A percentile compares a stretch with the other conserved stretches of the same genome.
Conservation (phyloP, 2,888 invertebrate species). For the Odontothrips loti region DNA sequence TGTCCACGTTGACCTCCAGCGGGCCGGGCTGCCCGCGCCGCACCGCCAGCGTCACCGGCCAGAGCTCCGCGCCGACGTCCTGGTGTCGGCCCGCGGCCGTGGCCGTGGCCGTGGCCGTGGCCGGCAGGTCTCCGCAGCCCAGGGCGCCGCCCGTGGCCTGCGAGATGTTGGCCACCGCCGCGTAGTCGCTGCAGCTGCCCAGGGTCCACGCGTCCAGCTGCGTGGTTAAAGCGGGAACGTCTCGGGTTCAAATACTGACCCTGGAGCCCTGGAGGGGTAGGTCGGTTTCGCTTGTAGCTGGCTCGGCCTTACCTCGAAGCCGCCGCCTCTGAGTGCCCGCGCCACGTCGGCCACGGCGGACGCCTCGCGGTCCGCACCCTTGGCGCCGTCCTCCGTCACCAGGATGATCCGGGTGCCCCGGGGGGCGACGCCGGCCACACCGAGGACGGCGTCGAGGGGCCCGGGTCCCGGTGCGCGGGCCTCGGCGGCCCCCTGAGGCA, state of each 20-base stretch:
- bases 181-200: background rate
- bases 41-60: slow-evolving; percentile 33
- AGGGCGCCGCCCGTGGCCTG: background rate
- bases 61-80: background rate
- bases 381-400: slow-evolving; percentile 16
- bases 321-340: background rate
- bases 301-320: background rate
- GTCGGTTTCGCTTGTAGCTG: too few relatives aligned
- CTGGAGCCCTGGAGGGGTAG: too few relatives aligned
- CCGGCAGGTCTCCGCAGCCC: slow-evolving; percentile 22
- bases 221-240: background rate
- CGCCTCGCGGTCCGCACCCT: background rate
- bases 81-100: background rate
- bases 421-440: slow-evolving; percentile 9
- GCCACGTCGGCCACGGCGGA: background rate
- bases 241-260: too few relatives aligned
- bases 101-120: background rate
- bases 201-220: slow-evolving; percentile 13
- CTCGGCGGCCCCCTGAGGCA: slow-evolving; percentile 36
- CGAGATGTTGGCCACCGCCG: background rate
- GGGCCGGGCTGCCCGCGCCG: slow-evolving; percentile 28
- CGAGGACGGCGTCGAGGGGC: slow-evolving; percentile 14
- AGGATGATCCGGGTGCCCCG: background rate
- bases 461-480: background rate
- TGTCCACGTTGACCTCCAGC: slow-evolving; percentile 33